A percentile compares a stretch with the other conserved stretches of the same genome.
Evolutionary conservation across 2,888 invertebrate species (phyloP).

Genomic region (Amiota minor): DNA sequence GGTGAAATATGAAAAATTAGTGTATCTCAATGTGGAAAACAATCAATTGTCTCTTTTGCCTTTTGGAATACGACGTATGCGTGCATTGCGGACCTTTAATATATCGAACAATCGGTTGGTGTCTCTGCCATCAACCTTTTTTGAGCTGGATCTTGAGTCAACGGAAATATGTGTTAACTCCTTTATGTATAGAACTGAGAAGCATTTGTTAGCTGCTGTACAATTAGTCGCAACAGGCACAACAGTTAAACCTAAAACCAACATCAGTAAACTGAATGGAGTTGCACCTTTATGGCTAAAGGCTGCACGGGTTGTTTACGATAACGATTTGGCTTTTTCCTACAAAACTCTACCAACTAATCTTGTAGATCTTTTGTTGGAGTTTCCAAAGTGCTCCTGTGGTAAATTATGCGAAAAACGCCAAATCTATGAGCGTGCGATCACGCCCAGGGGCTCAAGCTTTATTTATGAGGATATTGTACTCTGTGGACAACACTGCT

Average conservation of each 20-base stretch:
- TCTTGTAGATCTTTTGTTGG: constrained; percentile 66
- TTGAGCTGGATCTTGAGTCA: constrained; percentile 61
- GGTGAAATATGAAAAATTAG: constrained; percentile 78
- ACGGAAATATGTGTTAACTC: too few species aligned
- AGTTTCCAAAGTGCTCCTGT: constrained; percentile 69
- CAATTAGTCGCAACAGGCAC: too few species aligned
- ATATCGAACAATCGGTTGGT: constrained; percentile 67
- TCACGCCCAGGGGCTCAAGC: constrained; percentile 64
- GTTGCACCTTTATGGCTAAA: constrained; percentile 65
- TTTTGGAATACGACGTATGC: constrained; percentile 78
- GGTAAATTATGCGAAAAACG: constrained; percentile 65
- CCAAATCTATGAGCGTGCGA: constrained; percentile 55
- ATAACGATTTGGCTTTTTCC: constrained; percentile 58
- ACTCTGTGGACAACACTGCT: constrained; percentile 66
- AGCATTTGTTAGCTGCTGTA: constrained; percentile 16
- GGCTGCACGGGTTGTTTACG: constrained; percentile 60
- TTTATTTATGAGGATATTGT: constrained; percentile 70
- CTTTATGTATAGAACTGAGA: constrained; percentile 36
- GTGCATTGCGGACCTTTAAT: constrained; percentile 64
- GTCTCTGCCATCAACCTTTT: constrained; percentile 69
- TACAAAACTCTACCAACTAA: constrained; percentile 61
- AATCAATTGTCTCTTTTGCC: constrained; percentile 79
- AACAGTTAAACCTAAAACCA: too few species aligned
- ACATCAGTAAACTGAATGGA: too few species aligned
- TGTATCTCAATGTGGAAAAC: constrained; percentile 78